A percentile compares a stretch with the other conserved stretches of the same genome.
phyloP scores from a whole-genome alignment of 2,797 vertebrate genomes.

The Eulemur albifrons region DNA sequence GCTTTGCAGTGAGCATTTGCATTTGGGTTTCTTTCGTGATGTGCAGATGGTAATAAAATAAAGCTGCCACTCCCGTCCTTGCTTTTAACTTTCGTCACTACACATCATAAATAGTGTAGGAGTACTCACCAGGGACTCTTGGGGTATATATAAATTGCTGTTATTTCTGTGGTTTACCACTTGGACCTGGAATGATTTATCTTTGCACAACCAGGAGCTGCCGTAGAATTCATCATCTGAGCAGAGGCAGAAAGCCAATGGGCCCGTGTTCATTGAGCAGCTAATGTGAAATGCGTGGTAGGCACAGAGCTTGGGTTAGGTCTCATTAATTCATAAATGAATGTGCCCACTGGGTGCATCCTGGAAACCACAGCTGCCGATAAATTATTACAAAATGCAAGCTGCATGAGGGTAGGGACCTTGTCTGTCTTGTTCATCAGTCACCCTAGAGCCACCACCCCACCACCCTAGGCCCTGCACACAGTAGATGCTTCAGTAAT shows the following conservation, averaged over 20 bases:
- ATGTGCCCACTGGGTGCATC: neutral
- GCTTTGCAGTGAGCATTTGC: conserved; percentile 15
- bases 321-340: neutral
- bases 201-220: conserved; percentile 43
- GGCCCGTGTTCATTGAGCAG: neutral
- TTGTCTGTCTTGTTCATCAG: neutral
- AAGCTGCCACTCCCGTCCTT: conserved; percentile 20
- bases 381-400: neutral
- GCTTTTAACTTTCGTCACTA: conserved; percentile 46
- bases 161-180: conserved; percentile 67
- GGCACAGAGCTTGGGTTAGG: neutral
- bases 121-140: conserved; percentile 50
- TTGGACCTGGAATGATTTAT: conserved; percentile 64
- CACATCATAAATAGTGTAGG: conserved; percentile 49
- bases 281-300: neutral
- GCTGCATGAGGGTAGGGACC: neutral
- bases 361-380: neutral
- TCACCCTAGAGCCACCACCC: neutral
- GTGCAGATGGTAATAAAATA: conserved; percentile 44
- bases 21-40: neutral
- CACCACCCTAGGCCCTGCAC: neutral
- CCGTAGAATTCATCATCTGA: conserved; percentile 27
- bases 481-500: neutral
- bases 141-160: conserved; percentile 63
- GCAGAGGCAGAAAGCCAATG: neutral